Conservation (phyloP, 2,888 invertebrate species). For the Sturmia bella region DNA sequence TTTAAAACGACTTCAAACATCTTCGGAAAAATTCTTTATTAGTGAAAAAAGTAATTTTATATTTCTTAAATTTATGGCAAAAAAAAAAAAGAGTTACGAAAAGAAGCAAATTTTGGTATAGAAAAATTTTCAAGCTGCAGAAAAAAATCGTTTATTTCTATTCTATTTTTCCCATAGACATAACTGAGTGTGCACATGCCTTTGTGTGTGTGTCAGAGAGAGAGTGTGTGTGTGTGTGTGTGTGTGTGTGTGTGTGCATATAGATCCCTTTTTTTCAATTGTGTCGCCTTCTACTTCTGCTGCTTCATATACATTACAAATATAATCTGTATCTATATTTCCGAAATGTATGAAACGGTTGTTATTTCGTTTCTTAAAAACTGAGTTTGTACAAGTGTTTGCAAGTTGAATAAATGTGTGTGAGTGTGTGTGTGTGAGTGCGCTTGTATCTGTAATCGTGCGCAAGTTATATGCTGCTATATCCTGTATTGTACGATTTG, state of each 20-base stretch:
- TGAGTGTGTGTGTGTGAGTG: constrained; percentile 16
- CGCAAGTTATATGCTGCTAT: constrained; percentile 64
- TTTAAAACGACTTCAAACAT: constrained; percentile 42
- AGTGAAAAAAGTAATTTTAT: constrained; percentile 16
- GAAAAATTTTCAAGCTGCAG: constrained; percentile 57
- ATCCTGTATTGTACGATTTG: constrained; percentile 64
- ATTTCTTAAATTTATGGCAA: constrained; percentile 1
- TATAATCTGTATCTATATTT: constrained; percentile 70
- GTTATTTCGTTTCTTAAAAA: constrained; percentile 27
- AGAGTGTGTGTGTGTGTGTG: constrained; percentile 7
- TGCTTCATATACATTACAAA: constrained; percentile 60
- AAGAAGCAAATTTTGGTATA: constrained; percentile 28
- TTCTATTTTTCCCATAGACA: constrained; percentile 4
- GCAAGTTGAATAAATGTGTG: constrained; percentile 8
- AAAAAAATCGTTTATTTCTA: constrained; percentile 32
- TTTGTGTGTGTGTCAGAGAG: no score
- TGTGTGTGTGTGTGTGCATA: constrained; percentile 9
- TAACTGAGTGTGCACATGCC: background rate
- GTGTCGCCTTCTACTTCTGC: constrained; percentile 16
- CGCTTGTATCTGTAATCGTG: constrained; percentile 51
- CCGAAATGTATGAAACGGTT: constrained; percentile 61
- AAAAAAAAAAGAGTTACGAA: background rate
- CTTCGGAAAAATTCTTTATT: background rate
- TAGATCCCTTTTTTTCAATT: constrained; percentile 22
- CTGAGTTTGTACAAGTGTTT: constrained; percentile 7